Base-by-base conservation (phyloP, 2,797 vertebrate genomes). In the Parauchenoglanis ngamensis region DNA sequence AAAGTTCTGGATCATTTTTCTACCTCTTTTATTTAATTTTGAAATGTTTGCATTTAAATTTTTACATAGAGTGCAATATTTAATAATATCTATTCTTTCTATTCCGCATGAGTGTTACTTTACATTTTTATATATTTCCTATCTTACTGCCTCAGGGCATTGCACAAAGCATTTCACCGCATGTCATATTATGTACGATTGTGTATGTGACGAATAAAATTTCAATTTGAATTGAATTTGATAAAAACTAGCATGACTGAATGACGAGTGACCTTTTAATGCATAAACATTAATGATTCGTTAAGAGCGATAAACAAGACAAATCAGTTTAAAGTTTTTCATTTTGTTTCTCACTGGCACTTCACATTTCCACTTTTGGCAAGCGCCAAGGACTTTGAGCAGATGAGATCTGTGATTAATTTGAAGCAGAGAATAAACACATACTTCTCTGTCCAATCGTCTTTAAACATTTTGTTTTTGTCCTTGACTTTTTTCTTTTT, bases 391-490 rank as follows among this genome's bases (percentile, higher is more conserved):
- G 76, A 56, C 52, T 78, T 56, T 57, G 52, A 78, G 56, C 52
- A 78, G 52, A 78, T 57, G 52, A 31, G 28, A 44, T 61, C 31
- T 80, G 49, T 57, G 31, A 78, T 78, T 78, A 35, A 57, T 57
- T 78, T 35, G 28, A 23, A 78, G 8, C 28, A 57, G 76, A 35
- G 28, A 57, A 78, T 35, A 78, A 78, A 57, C 28, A 54, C 23
- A 28, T 76, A 25, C 17, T 56, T 56, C 52, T 54, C 17, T 56
- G 7, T 12, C 8, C n/a, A 21, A 0, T 78, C 17, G 0, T 78
- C 15, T 54, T 76, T 52, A 54, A 77, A 17, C 13, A 17, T 54
- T 28, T 76, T 54, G 11, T 49, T 49, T 25, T 49, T 49, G 44
- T 52, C 0, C 0, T 17, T 12, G 12, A 8, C 15, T 68, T 73